Conservation (phyloP, 2,113 vertebrate genomes). For the Colius striatus region DNA sequence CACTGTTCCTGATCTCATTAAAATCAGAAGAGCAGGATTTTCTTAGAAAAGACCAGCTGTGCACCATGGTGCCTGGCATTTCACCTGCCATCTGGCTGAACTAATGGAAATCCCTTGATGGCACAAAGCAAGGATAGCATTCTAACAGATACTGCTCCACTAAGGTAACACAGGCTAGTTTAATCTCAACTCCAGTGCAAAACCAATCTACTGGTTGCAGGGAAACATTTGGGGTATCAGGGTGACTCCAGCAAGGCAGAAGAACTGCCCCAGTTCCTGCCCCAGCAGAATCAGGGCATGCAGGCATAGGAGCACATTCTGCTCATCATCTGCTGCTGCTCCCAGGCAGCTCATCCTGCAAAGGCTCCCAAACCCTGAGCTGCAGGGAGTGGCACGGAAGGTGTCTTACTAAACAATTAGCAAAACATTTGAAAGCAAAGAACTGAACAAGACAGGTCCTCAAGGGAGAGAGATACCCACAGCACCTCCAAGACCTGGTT, state of each 20-base stretch:
- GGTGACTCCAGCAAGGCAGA: not conserved
- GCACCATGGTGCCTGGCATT: not conserved
- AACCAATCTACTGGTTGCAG: not conserved
- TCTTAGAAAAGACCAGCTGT: not conserved
- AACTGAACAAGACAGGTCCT: not conserved
- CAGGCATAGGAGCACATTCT: not conserved
- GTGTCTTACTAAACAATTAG: not conserved
- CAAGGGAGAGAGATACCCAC: not conserved
- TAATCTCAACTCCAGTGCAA: not conserved
- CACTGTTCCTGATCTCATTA: not conserved
- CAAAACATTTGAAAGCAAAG: not conserved
- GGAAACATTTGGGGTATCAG: not conserved
- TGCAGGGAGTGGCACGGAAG: not conserved
- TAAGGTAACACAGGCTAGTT: not conserved
- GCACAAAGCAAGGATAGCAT: not conserved
- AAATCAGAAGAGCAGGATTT: not conserved
- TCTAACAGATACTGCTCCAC: not conserved
- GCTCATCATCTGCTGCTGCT: accelerated
- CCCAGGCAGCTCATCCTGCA: not conserved
- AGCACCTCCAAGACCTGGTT: not conserved
- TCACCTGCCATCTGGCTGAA: not conserved
- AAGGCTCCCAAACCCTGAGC: not conserved
- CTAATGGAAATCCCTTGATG: not conserved
- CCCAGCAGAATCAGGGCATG: accelerated
- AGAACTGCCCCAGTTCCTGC: not conserved